Evolutionary conservation across 2,113 vertebrate species (phyloP), one percentile per base, ranked within the genome.

Genomic region (Aspidoscelis tigris): DNA sequence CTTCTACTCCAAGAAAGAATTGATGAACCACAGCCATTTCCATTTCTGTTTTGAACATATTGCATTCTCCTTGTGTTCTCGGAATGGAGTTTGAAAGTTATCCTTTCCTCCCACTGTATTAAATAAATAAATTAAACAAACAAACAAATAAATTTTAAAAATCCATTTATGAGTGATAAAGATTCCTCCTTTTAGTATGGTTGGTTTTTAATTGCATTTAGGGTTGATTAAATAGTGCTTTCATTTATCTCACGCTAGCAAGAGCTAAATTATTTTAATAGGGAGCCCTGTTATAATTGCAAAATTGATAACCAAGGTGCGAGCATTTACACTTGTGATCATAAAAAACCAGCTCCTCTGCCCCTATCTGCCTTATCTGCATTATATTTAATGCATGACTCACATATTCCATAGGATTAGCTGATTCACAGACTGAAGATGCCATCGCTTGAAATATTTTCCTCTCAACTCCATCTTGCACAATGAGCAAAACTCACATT

Each of bases 171-270:
- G 88, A 88, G 82, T 92, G 89, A 92, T 92, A 93, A 92, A 87
- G 76, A 84, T 79, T 53, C 65, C 76, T 0, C 58, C 89, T 92
- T 92, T 85, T 33, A 3, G 80, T 86, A 77, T 0, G 3, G 90
- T 87, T 88, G 89, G 91, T 91, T 90, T 94, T 94, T 93, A 94
- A 94, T 91, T 91, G 88, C 91, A 90, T 91, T 84, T 86, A 93
- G 87, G 87, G 78, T 0, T 33, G 89, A 91, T 92, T 93, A 93
- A 94, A 85, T 86, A 91, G 92, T 22, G 83, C 87, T 91, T 91
- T 93, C 74, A 89, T 91, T 90, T 87, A 91, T 79, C 73, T 88
- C 90, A 78, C 76, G 69, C 81, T 90, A 86, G 87, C 1, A 75
- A 92, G 86, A 24, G 90, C 90, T 93, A 94, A 93, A 92, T 93